Conservation (phyloP, 2,888 invertebrate genomes). For the Chorisops tibialis region DNA sequence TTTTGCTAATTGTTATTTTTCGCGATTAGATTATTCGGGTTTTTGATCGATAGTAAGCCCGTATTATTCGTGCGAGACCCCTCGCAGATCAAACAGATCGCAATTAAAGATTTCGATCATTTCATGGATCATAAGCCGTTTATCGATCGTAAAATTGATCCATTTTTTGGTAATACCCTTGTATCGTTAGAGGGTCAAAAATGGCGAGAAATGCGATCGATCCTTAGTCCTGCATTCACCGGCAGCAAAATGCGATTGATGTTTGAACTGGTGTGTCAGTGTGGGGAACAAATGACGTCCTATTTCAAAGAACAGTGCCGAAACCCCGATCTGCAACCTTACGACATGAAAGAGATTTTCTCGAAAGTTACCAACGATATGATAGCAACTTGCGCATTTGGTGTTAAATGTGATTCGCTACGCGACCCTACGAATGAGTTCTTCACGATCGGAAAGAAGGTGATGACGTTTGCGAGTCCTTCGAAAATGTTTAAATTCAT, state of each 20-base stretch:
- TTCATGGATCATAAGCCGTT: constrained; percentile 1
- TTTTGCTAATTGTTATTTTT: no score
- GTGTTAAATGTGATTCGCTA: constrained; percentile 54
- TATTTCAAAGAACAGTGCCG: no score
- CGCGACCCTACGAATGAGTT: constrained; percentile 47
- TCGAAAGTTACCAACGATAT: constrained; percentile 55
- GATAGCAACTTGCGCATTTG: constrained; percentile 56
- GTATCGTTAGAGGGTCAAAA: constrained; percentile 49
- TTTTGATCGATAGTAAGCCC: not conserved
- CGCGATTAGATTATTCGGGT: constrained; percentile 1
- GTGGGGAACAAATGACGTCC: constrained; percentile 34
- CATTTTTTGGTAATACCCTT: not conserved
- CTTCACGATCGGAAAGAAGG: not conserved
- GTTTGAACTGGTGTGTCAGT: constrained; percentile 49
- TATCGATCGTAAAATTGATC: not conserved
- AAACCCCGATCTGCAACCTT: no score
- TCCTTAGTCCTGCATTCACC: constrained; percentile 53
- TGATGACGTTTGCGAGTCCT: no score
- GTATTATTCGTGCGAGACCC: not conserved
- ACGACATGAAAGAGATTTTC: constrained; percentile 53
- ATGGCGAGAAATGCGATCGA: constrained; percentile 53
- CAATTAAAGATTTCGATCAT: constrained; percentile 11
- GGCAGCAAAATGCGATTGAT: constrained; percentile 53
- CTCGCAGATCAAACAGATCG: not conserved
- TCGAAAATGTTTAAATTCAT: no score